Percentiles rank a stretch among this genome's conserved stretches.
phyloP scores from a whole-genome alignment of 2,888 invertebrate genomes.

The Latrodectus elegans region DNA sequence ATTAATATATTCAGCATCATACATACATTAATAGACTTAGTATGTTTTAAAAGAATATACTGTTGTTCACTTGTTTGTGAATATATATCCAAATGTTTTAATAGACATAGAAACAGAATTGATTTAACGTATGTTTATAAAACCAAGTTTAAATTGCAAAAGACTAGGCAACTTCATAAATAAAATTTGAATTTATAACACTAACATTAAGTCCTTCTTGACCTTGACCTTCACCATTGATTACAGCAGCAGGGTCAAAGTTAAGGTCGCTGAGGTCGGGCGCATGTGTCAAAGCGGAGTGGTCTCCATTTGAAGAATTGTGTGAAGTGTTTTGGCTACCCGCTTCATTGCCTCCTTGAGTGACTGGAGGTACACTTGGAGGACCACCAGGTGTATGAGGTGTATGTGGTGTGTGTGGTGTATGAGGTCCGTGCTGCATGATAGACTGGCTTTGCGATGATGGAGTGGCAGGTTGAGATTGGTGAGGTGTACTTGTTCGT shows the following conservation, averaged over 20 bases:
- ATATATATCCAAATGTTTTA: too few relatives aligned
- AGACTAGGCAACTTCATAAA: too few relatives aligned
- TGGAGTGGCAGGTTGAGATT: constrained; percentile 50
- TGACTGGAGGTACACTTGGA: constrained; percentile 68
- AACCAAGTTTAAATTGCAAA: too few relatives aligned
- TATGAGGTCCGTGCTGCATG: constrained; percentile 80
- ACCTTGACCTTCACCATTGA: constrained; percentile 89
- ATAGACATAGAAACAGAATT: too few relatives aligned
- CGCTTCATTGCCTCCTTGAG: constrained; percentile 72
- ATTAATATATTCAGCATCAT: too few relatives aligned
- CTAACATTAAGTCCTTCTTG: constrained; percentile 93
- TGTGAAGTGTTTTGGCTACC: constrained; percentile 74
- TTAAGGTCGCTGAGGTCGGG: constrained; percentile 81
- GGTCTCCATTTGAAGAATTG: constrained; percentile 71
- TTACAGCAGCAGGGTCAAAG: constrained; percentile 94
- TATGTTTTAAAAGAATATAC: too few relatives aligned
- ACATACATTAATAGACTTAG: too few relatives aligned
- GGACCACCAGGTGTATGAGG: constrained; percentile 81
- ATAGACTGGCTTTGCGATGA: constrained; percentile 47
- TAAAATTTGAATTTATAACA: constrained; percentile 71
- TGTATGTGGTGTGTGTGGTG: constrained; percentile 80
- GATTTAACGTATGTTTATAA: too few relatives aligned
- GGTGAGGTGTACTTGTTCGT: constrained; percentile 57
- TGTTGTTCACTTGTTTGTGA: too few relatives aligned
- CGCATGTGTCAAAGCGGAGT: constrained; percentile 50